These are phyloP conservation scores for Oncorhynchus keta DNA, from an alignment of 2,113 vertebrate genomes.

Conservation along the genomic window DNA sequence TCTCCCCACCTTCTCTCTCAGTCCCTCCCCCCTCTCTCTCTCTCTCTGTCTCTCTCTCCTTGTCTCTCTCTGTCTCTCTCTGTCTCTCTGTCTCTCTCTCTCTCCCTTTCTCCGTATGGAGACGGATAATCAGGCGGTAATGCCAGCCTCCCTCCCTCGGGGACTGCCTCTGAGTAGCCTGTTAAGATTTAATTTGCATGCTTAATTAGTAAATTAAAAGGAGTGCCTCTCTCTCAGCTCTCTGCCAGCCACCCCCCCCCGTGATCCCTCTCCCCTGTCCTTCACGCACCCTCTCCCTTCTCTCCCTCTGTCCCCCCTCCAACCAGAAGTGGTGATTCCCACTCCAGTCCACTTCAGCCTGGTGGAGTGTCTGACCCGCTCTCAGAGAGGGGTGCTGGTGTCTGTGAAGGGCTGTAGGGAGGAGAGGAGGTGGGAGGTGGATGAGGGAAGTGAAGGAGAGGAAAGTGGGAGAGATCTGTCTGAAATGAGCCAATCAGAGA, in stretches of 20 bases:
- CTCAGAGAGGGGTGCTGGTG: too few relatives aligned
- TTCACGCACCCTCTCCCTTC: too few relatives aligned
- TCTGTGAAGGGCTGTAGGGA: conserved; percentile 36
- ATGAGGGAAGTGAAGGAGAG: not conserved
- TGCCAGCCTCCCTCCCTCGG: conserved; percentile 65
- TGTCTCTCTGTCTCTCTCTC: conserved; percentile 16
- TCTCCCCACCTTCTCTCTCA: not conserved
- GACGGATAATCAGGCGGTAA: conserved; percentile 72
- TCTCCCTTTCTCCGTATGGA: conserved; percentile 50
- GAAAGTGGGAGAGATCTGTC: too few relatives aligned
- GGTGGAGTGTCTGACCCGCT: too few relatives aligned
- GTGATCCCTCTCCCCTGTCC: too few relatives aligned
- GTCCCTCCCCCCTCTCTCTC: not conserved
- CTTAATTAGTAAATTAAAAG: conserved; percentile 81
- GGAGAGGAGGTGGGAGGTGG: not conserved
- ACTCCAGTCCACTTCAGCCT: too few relatives aligned
- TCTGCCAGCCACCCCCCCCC: conserved; percentile 45
- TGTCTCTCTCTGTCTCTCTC: conserved; percentile 15
- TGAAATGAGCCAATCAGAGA: conserved; percentile 14
- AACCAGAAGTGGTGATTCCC: too few relatives aligned
- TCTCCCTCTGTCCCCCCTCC: too few relatives aligned
- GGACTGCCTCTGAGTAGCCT: conserved; percentile 73
- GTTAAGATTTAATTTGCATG: conserved; percentile 83
- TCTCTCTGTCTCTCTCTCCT: not conserved
- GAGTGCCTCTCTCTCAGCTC: conserved; percentile 67